Conservation (phyloP, 2,113 vertebrate species). For the Clinocottus analis region DNA sequence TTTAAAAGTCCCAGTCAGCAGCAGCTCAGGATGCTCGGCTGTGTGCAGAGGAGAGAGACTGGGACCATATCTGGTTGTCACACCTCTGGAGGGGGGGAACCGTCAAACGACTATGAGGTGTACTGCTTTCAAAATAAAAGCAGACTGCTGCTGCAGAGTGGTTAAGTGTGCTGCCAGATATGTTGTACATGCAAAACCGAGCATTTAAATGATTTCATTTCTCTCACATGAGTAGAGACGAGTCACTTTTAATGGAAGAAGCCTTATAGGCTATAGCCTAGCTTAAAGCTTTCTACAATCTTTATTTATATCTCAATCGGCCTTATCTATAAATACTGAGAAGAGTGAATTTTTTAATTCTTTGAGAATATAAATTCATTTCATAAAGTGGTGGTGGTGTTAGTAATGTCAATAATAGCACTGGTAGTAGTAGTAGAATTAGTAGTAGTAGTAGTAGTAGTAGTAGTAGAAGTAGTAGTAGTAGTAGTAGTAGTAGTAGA, state of each 20-base stretch:
- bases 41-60: slow-evolving; percentile 44
- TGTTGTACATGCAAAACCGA: background rate
- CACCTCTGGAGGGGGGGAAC: slow-evolving; percentile 10
- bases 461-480: no score
- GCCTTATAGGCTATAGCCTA: background rate
- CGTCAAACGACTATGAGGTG: slow-evolving; percentile 14
- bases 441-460: no score
- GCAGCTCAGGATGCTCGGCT: slow-evolving; percentile 44
- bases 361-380: no score
- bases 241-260: no score
- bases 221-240: no score
- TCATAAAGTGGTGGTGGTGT: background rate
- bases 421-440: no score
- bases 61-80: slow-evolving; percentile 37
- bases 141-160: background rate
- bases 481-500: no score
- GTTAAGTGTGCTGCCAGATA: background rate
- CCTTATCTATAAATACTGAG: no score
- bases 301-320: no score
- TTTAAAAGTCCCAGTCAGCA: slow-evolving; percentile 49
- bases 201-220: background rate
- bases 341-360: no score
- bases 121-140: slow-evolving; percentile 60
- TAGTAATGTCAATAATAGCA: background rate
- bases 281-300: background rate